phyloP scores from a whole-genome alignment of 2,888 invertebrate genomes.

The Lamellibrachia columna region DNA sequence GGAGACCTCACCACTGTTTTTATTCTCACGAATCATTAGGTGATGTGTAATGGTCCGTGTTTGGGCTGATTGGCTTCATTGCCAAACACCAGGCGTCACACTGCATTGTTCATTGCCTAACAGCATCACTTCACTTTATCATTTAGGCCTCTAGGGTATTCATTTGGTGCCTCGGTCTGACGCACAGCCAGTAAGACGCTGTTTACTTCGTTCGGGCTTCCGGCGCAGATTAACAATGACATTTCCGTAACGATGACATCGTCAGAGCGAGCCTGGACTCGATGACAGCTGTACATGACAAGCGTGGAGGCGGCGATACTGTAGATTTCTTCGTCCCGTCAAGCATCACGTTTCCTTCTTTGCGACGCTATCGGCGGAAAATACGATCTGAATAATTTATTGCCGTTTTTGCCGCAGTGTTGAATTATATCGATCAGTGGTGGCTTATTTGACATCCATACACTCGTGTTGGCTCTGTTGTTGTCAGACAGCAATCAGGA shows the following conservation, averaged over 20 bases:
- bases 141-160: background rate
- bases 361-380: background rate
- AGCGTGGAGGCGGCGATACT: background rate
- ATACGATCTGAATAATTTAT: slow-evolving; percentile 16
- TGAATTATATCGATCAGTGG: background rate
- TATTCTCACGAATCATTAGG: no score
- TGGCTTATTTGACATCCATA: background rate
- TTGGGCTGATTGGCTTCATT: no score
- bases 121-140: no score
- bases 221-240: background rate
- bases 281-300: background rate
- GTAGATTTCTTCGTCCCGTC: background rate
- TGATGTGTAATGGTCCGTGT: no score
- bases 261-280: background rate
- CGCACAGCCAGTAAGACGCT: background rate
- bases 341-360: background rate
- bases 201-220: no score
- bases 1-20: no score
- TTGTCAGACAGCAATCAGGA: background rate
- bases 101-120: no score
- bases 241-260: background rate
- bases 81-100: no score
- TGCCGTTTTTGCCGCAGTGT: background rate
- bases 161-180: background rate
- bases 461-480: background rate